These are phyloP conservation scores for Callitettix versicolor DNA, from an alignment of 1,140 invertebrate genomes.

Conservation along the genomic window DNA sequence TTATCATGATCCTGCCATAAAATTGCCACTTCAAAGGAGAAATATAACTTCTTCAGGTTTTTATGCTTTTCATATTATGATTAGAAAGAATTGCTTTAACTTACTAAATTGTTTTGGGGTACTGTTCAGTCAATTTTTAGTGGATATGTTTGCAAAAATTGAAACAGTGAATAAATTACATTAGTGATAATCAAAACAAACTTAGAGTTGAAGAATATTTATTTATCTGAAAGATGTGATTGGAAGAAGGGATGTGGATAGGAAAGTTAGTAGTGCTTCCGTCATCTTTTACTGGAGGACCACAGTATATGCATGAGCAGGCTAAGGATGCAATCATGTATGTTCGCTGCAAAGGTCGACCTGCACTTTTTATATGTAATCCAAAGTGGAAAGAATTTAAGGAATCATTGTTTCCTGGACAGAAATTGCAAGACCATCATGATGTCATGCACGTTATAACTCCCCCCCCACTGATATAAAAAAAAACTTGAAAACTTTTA, in stretches of 20 bases:
- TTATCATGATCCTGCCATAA: too few species aligned
- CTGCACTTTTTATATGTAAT: slow-evolving; percentile 38
- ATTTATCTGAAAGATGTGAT: too few species aligned
- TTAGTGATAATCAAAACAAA: slow-evolving; percentile 35
- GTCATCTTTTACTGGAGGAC: slow-evolving; percentile 32
- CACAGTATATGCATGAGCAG: slow-evolving; percentile 37
- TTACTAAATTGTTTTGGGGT: slow-evolving; percentile 25
- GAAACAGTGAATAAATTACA: slow-evolving; percentile 35
- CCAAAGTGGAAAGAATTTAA: slow-evolving; percentile 36
- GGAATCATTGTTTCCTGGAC: slow-evolving; percentile 24
- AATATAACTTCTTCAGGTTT: slow-evolving; percentile 23
- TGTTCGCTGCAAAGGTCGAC: slow-evolving; percentile 34
- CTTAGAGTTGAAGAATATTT: slow-evolving; percentile 35
- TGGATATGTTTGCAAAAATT: slow-evolving; percentile 39
- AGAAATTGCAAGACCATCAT: slow-evolving; percentile 22
- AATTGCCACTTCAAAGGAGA: slow-evolving; percentile 22
- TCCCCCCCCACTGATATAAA: too few species aligned
- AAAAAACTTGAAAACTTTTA: too few species aligned
- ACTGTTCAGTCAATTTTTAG: slow-evolving; percentile 33
- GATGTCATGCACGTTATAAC: too few species aligned
- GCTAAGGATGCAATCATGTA: slow-evolving; percentile 40
- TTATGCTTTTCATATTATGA: slow-evolving; percentile 28
- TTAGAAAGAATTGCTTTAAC: slow-evolving; percentile 23
- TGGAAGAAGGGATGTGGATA: neutral
- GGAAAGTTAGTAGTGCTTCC: slow-evolving; percentile 28